Base-by-base conservation (phyloP, 2,797 vertebrate genomes). In the Neostethus bicornis region DNA sequence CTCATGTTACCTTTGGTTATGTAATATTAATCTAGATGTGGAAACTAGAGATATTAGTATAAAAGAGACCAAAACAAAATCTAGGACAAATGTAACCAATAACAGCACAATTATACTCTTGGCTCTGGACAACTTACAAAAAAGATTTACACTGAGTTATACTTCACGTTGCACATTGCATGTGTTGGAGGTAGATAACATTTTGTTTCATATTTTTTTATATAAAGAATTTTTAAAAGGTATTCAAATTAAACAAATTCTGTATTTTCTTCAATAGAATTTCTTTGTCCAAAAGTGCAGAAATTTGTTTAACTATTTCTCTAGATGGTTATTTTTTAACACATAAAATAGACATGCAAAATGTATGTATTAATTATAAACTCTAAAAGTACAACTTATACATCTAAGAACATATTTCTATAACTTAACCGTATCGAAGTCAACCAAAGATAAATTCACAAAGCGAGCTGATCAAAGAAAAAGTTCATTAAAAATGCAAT, bases 21-120 rank as follows among this genome's bases (percentile, higher is more conserved):
- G 50, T 75, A 51, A 70, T 42, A 58, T 58, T 56, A 62, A 38
- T 51, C 45, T 63, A 58, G 20, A 31, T 34, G 19, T 8, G 50
- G 69, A 77, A 79, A 80, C 48, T 48, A 12, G 52, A 73, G 41
- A 58, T 51, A 62, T 21, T 43, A 44, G 51, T 44, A 17, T 16
- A 61, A 54, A 44, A 61, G 37, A 56, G 29, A 61, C 43, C 57
- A 26, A 45, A 31, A 45, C 25, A n/a, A 34, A 28, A 47, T 14
- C 35, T 41, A 25, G 26, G 28, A 32, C 8, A 21, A 21, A 58
- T 63, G 61, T 66, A 34, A 60, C 39, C 52, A 42, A 55, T 28
- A 34, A 28, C 28, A 23, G 51, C 17, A 24, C 17, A 38, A 20
- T 29, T 31, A 20, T 38, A 23, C 20, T 4, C 7, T 23, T 16